Conservation (phyloP, 1,140 invertebrate genomes). For the Pteromalus puparum region DNA sequence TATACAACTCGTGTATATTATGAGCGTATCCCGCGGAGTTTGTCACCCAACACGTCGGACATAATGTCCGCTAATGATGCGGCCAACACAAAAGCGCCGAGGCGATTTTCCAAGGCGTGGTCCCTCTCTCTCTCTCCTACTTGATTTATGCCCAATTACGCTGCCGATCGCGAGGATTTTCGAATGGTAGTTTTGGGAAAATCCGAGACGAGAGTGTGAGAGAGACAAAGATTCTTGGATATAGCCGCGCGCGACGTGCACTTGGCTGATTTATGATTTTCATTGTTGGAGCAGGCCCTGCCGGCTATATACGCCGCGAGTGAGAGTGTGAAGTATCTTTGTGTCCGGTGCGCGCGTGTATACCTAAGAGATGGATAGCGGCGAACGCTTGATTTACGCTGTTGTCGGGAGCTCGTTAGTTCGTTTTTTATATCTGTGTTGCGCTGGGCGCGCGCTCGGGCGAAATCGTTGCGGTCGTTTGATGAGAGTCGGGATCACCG, state of each 20-base stretch:
- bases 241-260: background rate
- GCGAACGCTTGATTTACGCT: slow-evolving; percentile 25
- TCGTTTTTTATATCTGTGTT: slow-evolving; percentile 1
- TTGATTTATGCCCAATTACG: background rate
- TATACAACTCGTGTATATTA: background rate
- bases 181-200: background rate
- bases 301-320: background rate
- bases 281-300: slow-evolving; percentile 19
- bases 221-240: background rate
- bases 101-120: background rate
- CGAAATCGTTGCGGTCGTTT: background rate
- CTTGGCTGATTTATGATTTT: slow-evolving; percentile 41
- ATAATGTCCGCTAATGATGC: slow-evolving; percentile 41
- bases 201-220: background rate
- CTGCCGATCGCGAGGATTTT: slow-evolving; percentile 23
- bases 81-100: background rate
- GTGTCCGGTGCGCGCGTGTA: background rate
- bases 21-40: background rate
- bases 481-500: background rate
- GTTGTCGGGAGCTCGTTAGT: slow-evolving; percentile 2
- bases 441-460: background rate
- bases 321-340: background rate
- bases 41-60: background rate
- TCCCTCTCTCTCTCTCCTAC: background rate
- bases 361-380: slow-evolving; percentile 2